A percentile compares a stretch with the other conserved stretches of the same genome.
Evolutionary conservation across 1,140 invertebrate genomes (phyloP).

Genomic region (Lepeophtheirus salmonis): DNA sequence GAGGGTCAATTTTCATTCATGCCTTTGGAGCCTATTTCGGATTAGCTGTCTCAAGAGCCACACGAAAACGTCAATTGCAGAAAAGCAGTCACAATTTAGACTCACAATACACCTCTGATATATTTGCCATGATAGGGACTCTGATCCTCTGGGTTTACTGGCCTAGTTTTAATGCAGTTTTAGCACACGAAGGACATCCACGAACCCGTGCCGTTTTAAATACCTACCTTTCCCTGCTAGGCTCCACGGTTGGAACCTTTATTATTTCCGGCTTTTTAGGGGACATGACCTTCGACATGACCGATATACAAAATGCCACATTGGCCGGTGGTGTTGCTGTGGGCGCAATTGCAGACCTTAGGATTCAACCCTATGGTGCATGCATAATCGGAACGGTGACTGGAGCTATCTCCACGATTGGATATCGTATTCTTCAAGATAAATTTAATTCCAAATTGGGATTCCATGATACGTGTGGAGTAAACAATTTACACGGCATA

Average conservation of each 20-base stretch:
- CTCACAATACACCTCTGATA: slow-evolving; percentile 29
- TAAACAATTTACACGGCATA: slow-evolving; percentile 36
- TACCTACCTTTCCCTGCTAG: slow-evolving; percentile 33
- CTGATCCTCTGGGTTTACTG: slow-evolving; percentile 37
- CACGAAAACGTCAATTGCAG: slow-evolving; percentile 18
- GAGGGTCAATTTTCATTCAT: slow-evolving; percentile 38
- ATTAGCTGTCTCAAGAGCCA: slow-evolving; percentile 26
- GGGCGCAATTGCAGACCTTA: slow-evolving; percentile 34
- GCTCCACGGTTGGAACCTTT: slow-evolving; percentile 31
- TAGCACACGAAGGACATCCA: slow-evolving; percentile 28
- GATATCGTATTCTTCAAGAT: slow-evolving; percentile 32
- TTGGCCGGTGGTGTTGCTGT: slow-evolving; percentile 34
- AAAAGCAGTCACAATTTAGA: slow-evolving; percentile 23
- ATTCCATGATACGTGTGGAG: slow-evolving; percentile 35
- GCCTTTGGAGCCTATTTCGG: slow-evolving; percentile 40
- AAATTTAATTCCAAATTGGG: slow-evolving; percentile 26
- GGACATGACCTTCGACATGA: slow-evolving; percentile 21
- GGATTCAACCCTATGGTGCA: slow-evolving; percentile 34
- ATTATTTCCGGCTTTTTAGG: slow-evolving; percentile 30
- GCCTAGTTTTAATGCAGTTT: slow-evolving; percentile 36
- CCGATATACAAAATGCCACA: slow-evolving; percentile 26
- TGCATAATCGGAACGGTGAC: slow-evolving; percentile 32
- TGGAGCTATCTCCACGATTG: slow-evolving; percentile 31
- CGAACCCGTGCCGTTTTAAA: slow-evolving; percentile 35
- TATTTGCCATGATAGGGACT: slow-evolving; percentile 37